phyloP scores from a whole-genome alignment of 2,888 invertebrate genomes.

The Scaptomyza reducta region DNA sequence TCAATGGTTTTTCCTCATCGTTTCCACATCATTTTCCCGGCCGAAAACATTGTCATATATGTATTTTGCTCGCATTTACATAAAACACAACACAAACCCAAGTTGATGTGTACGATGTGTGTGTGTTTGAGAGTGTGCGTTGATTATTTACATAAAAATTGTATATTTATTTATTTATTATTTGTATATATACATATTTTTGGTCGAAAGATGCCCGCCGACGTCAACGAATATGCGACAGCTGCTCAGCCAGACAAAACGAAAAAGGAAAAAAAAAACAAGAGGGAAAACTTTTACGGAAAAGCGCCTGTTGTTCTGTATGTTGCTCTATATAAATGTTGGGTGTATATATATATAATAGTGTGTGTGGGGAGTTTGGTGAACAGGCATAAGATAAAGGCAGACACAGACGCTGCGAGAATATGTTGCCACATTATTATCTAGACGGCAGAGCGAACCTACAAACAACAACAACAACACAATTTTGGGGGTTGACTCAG shows the following conservation, averaged over 20 bases:
- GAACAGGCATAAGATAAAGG: constrained; percentile 56
- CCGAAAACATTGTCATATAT: constrained; percentile 54
- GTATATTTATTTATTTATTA: constrained; percentile 72
- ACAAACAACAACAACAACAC: constrained; percentile 20
- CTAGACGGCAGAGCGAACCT: constrained; percentile 58
- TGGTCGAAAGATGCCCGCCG: constrained; percentile 55
- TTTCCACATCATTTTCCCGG: constrained; percentile 74
- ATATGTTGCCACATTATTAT: constrained; percentile 80
- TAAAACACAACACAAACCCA: constrained; percentile 36
- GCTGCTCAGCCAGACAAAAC: constrained; percentile 69
- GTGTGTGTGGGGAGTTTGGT: not conserved
- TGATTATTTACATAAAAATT: constrained; percentile 64
- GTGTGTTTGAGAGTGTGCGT: constrained; percentile 5
- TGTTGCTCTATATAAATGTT: constrained; percentile 46
- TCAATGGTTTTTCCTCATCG: constrained; percentile 67
- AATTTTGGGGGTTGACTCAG: constrained; percentile 24
- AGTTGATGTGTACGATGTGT: constrained; percentile 15
- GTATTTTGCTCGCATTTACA: constrained; percentile 47
- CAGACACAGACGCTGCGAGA: constrained; percentile 74
- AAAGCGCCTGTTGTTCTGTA: constrained; percentile 35
- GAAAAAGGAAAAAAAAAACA: constrained; percentile 20
- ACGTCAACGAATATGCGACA: constrained; percentile 60
- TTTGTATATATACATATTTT: constrained; percentile 64
- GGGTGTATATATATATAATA: constrained; percentile 33
- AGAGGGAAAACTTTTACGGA: constrained; percentile 49